Percentiles rank a stretch among this genome's conserved stretches.
Conservation (phyloP, 2,888 invertebrate species). For the Galerucella pusilla region DNA sequence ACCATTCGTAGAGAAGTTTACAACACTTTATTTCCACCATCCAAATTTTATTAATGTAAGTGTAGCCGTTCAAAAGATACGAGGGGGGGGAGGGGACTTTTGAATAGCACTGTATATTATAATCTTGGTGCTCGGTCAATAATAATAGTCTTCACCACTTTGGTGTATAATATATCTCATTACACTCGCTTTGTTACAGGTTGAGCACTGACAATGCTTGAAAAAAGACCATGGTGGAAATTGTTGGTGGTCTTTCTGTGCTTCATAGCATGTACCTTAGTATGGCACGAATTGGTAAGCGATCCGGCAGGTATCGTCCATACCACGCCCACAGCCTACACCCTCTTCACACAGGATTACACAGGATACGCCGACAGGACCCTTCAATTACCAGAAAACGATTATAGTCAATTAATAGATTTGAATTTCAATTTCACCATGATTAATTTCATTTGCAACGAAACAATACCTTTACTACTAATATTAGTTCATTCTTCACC, state of each 20-base stretch:
- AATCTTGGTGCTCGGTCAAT: too few species aligned
- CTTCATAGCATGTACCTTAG: conserved; percentile 43
- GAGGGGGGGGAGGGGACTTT: too few species aligned
- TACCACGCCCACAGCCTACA: conserved; percentile 43
- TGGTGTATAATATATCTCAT: too few species aligned
- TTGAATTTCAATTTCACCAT: conserved; percentile 49
- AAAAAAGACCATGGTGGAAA: conserved; percentile 51
- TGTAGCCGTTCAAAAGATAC: too few species aligned
- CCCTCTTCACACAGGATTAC: conserved; percentile 50
- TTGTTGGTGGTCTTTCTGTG: conserved; percentile 44
- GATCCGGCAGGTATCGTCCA: conserved; percentile 19
- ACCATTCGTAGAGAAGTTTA: too few species aligned
- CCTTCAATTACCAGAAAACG: conserved; percentile 43
- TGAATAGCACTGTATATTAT: too few species aligned
- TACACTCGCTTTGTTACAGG: conserved; percentile 39
- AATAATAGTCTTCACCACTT: too few species aligned
- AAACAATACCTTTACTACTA: conserved; percentile 63
- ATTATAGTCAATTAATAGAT: conserved; percentile 51
- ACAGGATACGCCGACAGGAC: conserved; percentile 48
- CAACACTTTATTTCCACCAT: too few species aligned
- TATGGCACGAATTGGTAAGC: conserved; percentile 48
- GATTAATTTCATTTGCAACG: conserved; percentile 48
- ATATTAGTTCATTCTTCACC: conserved; percentile 79
- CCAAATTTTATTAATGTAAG: too few species aligned
- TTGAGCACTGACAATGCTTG: conserved; percentile 51